Conservation (phyloP, 2,113 vertebrate species). For the Microtus montanus region DNA sequence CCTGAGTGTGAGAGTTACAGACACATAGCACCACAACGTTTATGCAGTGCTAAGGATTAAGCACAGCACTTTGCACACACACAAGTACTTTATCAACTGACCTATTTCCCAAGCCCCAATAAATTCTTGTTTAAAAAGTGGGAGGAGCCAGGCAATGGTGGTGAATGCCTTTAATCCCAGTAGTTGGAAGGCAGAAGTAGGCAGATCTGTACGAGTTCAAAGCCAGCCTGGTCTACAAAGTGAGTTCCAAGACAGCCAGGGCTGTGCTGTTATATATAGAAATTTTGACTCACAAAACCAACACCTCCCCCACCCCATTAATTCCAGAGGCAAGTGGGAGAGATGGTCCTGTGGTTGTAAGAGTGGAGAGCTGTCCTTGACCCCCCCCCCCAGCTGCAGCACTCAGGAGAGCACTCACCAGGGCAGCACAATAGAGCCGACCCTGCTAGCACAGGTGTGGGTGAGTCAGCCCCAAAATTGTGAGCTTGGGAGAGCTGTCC, state of each 20-base stretch:
- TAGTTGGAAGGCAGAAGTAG: background rate
- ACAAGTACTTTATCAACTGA: background rate
- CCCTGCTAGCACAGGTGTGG: too few species aligned
- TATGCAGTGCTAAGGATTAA: background rate
- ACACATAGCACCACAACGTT: too few species aligned
- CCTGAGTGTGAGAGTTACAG: background rate
- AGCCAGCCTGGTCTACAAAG: background rate
- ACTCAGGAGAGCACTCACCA: too few species aligned
- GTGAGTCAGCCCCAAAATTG: too few species aligned
- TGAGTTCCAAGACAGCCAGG: background rate
- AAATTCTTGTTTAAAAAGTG: background rate
- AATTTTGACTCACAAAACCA: background rate
- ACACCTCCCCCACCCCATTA: too few species aligned
- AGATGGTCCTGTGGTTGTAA: too few species aligned
- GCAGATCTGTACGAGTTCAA: background rate
- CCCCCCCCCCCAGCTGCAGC: too few species aligned
- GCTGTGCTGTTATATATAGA: background rate
- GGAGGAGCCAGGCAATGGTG: background rate
- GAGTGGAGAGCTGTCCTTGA: too few species aligned
- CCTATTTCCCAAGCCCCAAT: background rate
- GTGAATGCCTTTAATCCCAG: background rate
- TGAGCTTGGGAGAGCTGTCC: too few species aligned
- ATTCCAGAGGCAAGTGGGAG: too few species aligned
- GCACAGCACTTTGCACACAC: background rate
- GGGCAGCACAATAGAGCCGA: too few species aligned